Conservation (phyloP, 2,113 vertebrate species). For the Hemichromis elongatus region DNA sequence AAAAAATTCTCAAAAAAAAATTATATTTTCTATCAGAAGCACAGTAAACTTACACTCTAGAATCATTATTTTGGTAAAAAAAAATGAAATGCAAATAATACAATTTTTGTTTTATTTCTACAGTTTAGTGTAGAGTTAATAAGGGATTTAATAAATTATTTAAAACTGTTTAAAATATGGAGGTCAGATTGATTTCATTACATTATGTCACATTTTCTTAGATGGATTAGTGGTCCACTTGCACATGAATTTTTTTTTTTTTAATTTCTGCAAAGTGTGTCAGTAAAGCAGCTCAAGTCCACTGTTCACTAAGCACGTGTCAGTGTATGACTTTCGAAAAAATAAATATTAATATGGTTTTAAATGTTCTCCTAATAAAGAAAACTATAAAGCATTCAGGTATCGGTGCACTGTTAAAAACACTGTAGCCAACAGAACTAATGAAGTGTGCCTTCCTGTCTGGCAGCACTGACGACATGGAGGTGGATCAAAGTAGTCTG, state of each 20-base stretch:
- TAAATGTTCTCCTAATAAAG: not conserved
- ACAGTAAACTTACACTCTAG: not conserved
- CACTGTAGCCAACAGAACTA: not conserved
- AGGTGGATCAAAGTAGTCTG: slow-evolving; percentile 48
- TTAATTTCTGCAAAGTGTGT: not conserved
- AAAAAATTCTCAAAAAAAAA: not conserved
- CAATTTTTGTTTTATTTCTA: not conserved
- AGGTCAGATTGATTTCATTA: not conserved
- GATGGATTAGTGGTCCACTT: not conserved
- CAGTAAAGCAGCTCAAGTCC: not conserved
- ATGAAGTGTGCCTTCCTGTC: slow-evolving; percentile 26
- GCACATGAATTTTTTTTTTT: not conserved
- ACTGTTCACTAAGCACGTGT: not conserved
- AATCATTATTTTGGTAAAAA: not conserved
- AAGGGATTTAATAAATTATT: not conserved
- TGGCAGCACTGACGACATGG: slow-evolving; percentile 57
- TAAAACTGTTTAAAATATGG: fast-evolving
- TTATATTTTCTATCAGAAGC: not conserved
- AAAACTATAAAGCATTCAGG: not conserved
- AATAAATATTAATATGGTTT: not conserved
- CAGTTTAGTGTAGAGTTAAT: not conserved
- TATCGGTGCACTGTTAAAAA: not conserved
- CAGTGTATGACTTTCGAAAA: not conserved
- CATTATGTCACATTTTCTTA: not conserved
- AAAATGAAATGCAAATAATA: not conserved